phyloP scores from a whole-genome alignment of 2,113 vertebrate genomes.

The Larimichthys crocea region DNA sequence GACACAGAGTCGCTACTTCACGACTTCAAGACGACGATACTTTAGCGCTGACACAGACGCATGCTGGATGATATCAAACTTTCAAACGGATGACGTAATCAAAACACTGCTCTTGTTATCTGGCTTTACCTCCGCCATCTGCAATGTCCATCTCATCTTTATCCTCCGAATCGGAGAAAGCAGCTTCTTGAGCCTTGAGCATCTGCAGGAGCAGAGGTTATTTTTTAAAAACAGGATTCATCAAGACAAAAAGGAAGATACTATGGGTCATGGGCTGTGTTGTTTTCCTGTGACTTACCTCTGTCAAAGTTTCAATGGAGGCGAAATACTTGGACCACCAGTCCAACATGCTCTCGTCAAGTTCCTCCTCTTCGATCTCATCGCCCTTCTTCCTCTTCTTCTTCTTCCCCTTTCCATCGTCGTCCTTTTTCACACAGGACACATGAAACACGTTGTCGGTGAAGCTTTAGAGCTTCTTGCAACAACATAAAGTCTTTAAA shows the following conservation, averaged over 20 bases:
- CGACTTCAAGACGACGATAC: background rate
- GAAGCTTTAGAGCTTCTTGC: background rate
- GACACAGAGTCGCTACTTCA: background rate
- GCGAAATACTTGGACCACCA: slow-evolving; percentile 99
- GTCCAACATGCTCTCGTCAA: slow-evolving; percentile 95
- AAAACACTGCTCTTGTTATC: background rate
- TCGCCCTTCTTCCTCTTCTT: slow-evolving; percentile 88
- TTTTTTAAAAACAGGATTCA: background rate
- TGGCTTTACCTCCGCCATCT: slow-evolving; percentile 73
- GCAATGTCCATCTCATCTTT: slow-evolving; percentile 90
- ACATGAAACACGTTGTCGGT: background rate
- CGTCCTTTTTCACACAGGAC: slow-evolving; percentile 71
- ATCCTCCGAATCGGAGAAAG: slow-evolving; percentile 90
- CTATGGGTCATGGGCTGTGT: background rate
- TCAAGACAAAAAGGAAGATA: background rate
- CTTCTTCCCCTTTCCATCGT: slow-evolving; percentile 88
- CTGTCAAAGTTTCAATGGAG: slow-evolving; percentile 96
- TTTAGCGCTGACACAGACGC: background rate
- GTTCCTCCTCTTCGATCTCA: slow-evolving; percentile 92
- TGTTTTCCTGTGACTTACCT: slow-evolving; percentile 80
- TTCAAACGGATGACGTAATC: background rate
- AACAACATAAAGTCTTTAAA: accelerated
- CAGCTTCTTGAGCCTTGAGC: slow-evolving; percentile 89
- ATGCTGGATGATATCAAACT: background rate
- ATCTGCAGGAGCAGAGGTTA: slow-evolving; percentile 36